phyloP scores from a whole-genome alignment of 2,797 vertebrate species.

The Gadopsis bispinosus region DNA sequence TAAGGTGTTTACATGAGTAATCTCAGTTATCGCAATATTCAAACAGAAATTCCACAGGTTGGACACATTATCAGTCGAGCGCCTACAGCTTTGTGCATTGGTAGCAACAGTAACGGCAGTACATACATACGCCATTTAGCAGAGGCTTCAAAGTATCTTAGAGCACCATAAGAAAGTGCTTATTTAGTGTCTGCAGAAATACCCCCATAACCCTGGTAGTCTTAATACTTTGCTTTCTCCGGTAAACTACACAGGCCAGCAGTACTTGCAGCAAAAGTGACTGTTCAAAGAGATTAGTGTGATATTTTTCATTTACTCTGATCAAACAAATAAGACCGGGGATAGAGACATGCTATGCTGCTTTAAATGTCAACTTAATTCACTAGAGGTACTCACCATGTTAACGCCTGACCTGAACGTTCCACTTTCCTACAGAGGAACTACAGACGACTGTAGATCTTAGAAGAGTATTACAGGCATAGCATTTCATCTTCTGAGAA shows the following conservation, averaged over 20 bases:
- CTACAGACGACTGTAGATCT: neutral
- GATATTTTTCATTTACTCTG: slow-evolving; percentile 7
- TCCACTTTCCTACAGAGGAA: slow-evolving; percentile 14
- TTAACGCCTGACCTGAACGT: slow-evolving; percentile 24
- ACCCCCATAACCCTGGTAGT: slow-evolving; percentile 17
- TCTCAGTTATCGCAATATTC: neutral
- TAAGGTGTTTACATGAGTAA: slow-evolving; percentile 7
- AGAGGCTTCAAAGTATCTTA: slow-evolving; percentile 29
- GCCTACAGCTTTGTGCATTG: neutral
- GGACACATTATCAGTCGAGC: neutral
- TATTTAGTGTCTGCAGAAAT: slow-evolving; percentile 43
- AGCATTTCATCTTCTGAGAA: neutral
- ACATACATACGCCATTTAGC: slow-evolving; percentile 9
- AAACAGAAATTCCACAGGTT: slow-evolving; percentile 18
- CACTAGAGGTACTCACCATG: slow-evolving; percentile 6
- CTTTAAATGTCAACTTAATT: slow-evolving; percentile 33
- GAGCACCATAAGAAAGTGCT: slow-evolving; percentile 28
- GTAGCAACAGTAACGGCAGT: slow-evolving; percentile 1
- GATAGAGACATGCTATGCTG: neutral
- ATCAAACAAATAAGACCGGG: slow-evolving; percentile 1
- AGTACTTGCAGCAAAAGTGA: neutral
- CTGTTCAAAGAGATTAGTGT: neutral
- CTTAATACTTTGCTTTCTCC: slow-evolving; percentile 26
- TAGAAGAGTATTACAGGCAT: neutral
- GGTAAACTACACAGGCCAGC: slow-evolving; percentile 1